Conservation (phyloP, 2,888 invertebrate species). For the Trimorus sp. region DNA sequence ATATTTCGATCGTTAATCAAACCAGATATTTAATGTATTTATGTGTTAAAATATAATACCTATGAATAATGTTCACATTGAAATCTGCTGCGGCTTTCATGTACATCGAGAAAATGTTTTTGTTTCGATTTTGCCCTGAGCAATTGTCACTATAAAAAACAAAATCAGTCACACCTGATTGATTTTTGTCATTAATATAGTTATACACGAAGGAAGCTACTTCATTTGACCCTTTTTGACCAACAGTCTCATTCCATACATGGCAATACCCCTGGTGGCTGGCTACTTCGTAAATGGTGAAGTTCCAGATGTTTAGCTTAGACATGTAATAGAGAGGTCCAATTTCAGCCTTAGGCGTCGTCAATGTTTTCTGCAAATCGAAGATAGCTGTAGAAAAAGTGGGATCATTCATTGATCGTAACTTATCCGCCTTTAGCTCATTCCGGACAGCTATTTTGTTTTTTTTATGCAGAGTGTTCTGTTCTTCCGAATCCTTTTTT, state of each 20-base stretch:
- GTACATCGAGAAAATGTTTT: constrained; percentile 33
- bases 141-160: constrained; percentile 28
- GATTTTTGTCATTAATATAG: constrained; percentile 5
- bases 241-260: constrained; percentile 28
- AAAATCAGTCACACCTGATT: background rate
- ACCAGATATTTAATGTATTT: background rate
- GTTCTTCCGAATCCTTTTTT: background rate
- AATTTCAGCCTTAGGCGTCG: constrained; percentile 19
- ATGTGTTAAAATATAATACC: background rate
- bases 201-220: constrained; percentile 2
- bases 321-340: constrained; percentile 23
- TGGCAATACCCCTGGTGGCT: background rate
- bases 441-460: constrained; percentile 16
- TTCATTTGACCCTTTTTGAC: constrained; percentile 17
- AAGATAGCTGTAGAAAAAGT: constrained; percentile 29
- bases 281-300: constrained; percentile 11
- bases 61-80: constrained; percentile 7
- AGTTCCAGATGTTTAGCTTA: constrained; percentile 26
- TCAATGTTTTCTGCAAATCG: constrained; percentile 31
- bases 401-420: constrained; percentile 12
- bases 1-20: no score
- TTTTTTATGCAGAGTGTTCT: background rate
- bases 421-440: constrained; percentile 48
- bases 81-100: constrained; percentile 8
- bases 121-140: constrained; percentile 33